These are phyloP conservation scores for Herpetotheres cachinnans DNA, from an alignment of 2,113 vertebrate genomes.

Conservation along the genomic window DNA sequence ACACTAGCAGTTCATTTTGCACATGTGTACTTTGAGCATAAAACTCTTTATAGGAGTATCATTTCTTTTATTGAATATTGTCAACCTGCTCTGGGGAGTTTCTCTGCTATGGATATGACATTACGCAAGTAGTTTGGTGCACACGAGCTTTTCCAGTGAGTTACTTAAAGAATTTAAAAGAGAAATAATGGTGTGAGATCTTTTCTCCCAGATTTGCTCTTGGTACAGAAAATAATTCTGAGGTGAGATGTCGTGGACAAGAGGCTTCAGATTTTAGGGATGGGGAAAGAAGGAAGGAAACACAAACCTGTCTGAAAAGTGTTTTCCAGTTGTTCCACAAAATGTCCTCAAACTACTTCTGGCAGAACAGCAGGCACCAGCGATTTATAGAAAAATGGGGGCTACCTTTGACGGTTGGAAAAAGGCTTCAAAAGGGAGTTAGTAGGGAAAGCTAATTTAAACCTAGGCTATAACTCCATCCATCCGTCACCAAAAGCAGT, in stretches of 20 bases:
- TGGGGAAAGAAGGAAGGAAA: neutral
- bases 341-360: neutral
- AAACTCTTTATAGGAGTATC: neutral
- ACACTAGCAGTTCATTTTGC: neutral
- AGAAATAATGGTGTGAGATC: neutral
- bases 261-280: neutral
- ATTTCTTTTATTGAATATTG: neutral
- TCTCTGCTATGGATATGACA: neutral
- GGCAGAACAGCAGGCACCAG: neutral
- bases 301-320: rapidly evolving
- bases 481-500: neutral
- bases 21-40: neutral
- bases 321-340: neutral
- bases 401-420: neutral
- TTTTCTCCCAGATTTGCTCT: neutral
- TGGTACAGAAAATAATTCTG: neutral
- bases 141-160: rapidly evolving
- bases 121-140: neutral
- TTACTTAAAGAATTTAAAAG: neutral
- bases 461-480: neutral
- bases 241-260: neutral
- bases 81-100: neutral
- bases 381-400: neutral
- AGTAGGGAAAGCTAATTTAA: neutral
- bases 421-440: neutral